Evolutionary conservation across 2,113 vertebrate species (phyloP).

Genomic region (Sphaerodactylus townsendi): DNA sequence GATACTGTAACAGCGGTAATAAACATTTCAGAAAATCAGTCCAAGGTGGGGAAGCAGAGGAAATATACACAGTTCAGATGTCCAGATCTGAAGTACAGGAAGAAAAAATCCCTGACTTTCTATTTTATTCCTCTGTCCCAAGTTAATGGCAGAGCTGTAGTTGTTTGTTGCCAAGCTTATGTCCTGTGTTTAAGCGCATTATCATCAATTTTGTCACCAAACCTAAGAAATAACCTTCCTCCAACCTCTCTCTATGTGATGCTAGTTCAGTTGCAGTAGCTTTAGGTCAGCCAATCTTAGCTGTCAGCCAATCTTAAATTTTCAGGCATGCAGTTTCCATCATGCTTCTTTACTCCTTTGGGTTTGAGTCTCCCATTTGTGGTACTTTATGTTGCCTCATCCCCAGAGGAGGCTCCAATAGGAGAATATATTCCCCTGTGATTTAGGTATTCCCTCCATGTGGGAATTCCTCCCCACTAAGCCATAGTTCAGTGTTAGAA

Average conservation of each 20-base stretch:
- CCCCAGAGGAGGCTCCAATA: background rate
- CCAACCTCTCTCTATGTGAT: background rate
- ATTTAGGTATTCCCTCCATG: background rate
- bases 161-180: background rate
- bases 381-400: background rate
- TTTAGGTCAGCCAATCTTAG: too few species aligned
- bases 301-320: background rate
- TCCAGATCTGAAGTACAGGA: slow-evolving; percentile 41
- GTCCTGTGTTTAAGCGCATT: background rate
- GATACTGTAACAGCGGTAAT: background rate
- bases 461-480: background rate
- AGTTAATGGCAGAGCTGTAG: accelerated
- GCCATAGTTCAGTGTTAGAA: background rate
- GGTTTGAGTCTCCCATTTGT: background rate
- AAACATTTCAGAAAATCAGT: background rate
- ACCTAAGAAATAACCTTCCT: background rate
- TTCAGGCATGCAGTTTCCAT: background rate
- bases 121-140: slow-evolving; percentile 33
- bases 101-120: slow-evolving; percentile 49
- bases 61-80: slow-evolving; percentile 14
- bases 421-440: background rate
- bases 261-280: background rate
- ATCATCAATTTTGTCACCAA: slow-evolving; percentile 19
- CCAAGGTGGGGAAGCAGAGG: slow-evolving; percentile 14
- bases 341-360: background rate